Base-by-base conservation (phyloP, 2,888 invertebrate species). In the Exephanes ischioxanthus region DNA sequence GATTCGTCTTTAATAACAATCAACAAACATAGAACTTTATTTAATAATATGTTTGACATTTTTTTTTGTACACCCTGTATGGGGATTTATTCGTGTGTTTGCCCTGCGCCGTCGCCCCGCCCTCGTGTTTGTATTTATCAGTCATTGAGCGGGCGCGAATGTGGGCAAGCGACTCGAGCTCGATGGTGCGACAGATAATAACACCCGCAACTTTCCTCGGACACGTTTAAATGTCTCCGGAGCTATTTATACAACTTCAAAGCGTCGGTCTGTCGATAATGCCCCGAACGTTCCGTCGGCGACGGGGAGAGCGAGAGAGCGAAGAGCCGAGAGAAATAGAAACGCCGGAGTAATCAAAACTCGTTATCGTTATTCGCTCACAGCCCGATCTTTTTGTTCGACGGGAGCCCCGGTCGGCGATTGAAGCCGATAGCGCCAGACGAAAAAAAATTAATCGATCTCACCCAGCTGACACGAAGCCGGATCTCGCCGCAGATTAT, bases 181-280 rank as follows among this genome's bases (percentile, higher is more conserved):
- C 68, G 48, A 67, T 78, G 55, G 48, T 45, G 61, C 45, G 73
- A 70, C 33, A 58, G 41, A 37, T 37, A 68, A 78, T 68, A 72
- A 73, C 83, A 55, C 22, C 16, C 51, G 68, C 58, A 79, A 79
- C 83, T 83, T 79, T 83, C n/a, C 72, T 68, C 53, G 68, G 58
- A 73, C 41, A 37, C 68, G 68, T 83, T 41, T 68, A 66, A 75
- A 58, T 79, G 53, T 61, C 73, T 79, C 41, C 37, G 26, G 7
- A 16, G 72, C 68, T 79, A 79, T 83, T 79, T 68, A 79, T 79
- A 76, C 33, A 68, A 61, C 37, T 70, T 79, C 55, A 51, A 68
- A 68, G 68, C 33, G 68, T n/a, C 48, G n/a, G 75, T 70, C 61
- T 76, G 83, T 84, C 83, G 75, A 84, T 84, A 84, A 70, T n/a